Base-by-base conservation (phyloP, 2,797 vertebrate genomes). In the Epinephelus coioides region DNA sequence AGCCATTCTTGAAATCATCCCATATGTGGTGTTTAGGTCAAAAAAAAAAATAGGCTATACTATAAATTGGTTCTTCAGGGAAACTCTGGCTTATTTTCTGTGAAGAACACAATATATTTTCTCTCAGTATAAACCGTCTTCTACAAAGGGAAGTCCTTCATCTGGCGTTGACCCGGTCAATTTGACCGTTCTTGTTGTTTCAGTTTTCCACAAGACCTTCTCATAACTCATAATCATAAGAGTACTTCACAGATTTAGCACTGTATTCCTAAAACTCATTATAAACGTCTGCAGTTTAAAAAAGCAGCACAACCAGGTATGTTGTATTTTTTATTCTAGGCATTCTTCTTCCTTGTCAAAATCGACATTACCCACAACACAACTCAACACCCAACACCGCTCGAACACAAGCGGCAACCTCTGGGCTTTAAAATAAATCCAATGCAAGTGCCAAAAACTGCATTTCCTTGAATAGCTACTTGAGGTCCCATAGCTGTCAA, bases 31-130 rank as follows among this genome's bases (percentile, higher is more conserved):
- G 65, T 56, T 54, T 30, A 25, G n/a, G 51, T 53, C 19, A 2
- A 21, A 47, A 27, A 10, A 60, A 50, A 64, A 49, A 18, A 19
- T 3, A 14, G 5, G 5, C 14, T 34, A 43, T 15, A 40, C n/a
- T 12, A 18, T 19, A 76, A 47, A 40, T 11, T 25, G 46, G 10
- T 11, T 64, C 34, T 57, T 53, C 15, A 38, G 50, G 62, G 21
- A 66, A 23, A 11, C 19, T 19, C 25, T n/a, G n/a, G 13, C 49
- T 62, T 55, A 25, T 72, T 71, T 79, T 81, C 21, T 62, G 5
- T 1, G 51, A 46, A 27, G 34, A 79, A 34, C 23, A 40, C n/a
- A 59, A 59, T 12, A 34, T 34, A 57, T 46, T 66, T 60, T 66
- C 23, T 82, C 62, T 17, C 15, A 40, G 46, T 19, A 25, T 27